Evolutionary conservation across 2,797 vertebrate species (phyloP).

Genomic region (Holocentrus rufus): DNA sequence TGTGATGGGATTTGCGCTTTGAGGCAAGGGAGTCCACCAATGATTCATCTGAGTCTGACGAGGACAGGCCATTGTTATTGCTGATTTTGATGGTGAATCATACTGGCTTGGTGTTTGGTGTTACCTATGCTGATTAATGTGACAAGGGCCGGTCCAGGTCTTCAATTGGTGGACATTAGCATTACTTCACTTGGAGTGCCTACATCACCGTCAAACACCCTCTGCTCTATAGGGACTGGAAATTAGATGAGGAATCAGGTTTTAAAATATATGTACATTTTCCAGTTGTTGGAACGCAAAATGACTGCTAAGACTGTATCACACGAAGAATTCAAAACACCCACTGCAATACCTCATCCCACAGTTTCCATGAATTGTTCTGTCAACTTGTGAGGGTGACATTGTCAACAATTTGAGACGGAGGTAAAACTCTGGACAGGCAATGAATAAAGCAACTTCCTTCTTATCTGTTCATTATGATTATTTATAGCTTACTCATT

Average conservation of each 20-base stretch:
- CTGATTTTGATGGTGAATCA: constrained; percentile 54
- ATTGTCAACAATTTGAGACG: constrained; percentile 53
- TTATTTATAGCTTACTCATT: constrained; percentile 17
- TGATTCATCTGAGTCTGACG: constrained; percentile 56
- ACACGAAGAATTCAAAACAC: constrained; percentile 61
- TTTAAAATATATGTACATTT: neutral
- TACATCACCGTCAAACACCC: constrained; percentile 36
- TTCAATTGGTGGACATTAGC: constrained; percentile 20
- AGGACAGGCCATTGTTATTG: constrained; percentile 51
- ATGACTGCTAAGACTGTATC: constrained; percentile 51
- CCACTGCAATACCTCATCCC: constrained; percentile 38
- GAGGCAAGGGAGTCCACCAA: constrained; percentile 50
- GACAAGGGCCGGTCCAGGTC: constrained; percentile 48
- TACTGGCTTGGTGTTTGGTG: constrained; percentile 35
- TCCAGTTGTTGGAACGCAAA: constrained; percentile 16
- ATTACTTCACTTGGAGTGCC: constrained; percentile 51
- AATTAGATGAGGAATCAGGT: constrained; percentile 38
- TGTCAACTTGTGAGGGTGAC: constrained; percentile 60
- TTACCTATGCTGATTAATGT: constrained; percentile 47
- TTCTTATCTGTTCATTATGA: constrained; percentile 47
- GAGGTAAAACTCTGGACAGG: constrained; percentile 50
- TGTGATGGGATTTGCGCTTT: constrained; percentile 40
- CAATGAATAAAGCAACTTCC: constrained; percentile 48
- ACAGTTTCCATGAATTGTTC: constrained; percentile 69
- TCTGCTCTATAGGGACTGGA: constrained; percentile 42